Evolutionary conservation across 2,797 vertebrate species (phyloP), one percentile per base, ranked within the genome.

Genomic region (Hydrophis major): DNA sequence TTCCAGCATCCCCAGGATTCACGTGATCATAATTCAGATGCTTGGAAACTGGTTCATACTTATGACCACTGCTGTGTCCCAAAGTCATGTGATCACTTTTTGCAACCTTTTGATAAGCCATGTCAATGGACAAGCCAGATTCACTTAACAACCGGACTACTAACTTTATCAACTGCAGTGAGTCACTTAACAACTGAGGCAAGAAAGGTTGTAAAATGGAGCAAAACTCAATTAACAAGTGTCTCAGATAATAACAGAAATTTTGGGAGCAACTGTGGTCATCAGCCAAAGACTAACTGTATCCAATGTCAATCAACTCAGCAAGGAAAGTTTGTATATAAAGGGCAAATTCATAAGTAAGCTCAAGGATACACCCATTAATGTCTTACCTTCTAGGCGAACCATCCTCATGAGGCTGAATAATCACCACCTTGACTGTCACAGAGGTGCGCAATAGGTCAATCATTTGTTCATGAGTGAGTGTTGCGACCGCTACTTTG

Each of bases 401-500:
- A 95, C 99, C 99, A 47, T 99, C 99, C 3, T 99, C 98, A 0
- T 99, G 98, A 25, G 99, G 99, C 95, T 99, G 99, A 97, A 99
- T 99, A 96, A 99, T 99, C 93, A 99, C 98, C 95, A 99, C 99
- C 93, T 99, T 99, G 93, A 99, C 99, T 0, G 98, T 98, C 96
- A 99, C 96, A 0, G 99, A 99, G 0, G 99, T 99, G 55, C 99
- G 98, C 50, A 99, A 98, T 0, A 99, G 98, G 97, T 99, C 99
- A 6, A 99, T 99, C 99, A 99, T 99, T 96, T 99, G 99, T 96
- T 99, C 99, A 0, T 99, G 99, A 60, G 98, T 99, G 95, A 99
- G 98, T 0, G 99, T 99, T 8, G 99, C 99, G 90, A 99, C 99
- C 0, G 99, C 99, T 95, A 99, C 99, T 96, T 99, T 99, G 96